These are phyloP conservation scores for Pinctada fucata DNA, from an alignment of 2,888 invertebrate species.

Conservation along the genomic window DNA sequence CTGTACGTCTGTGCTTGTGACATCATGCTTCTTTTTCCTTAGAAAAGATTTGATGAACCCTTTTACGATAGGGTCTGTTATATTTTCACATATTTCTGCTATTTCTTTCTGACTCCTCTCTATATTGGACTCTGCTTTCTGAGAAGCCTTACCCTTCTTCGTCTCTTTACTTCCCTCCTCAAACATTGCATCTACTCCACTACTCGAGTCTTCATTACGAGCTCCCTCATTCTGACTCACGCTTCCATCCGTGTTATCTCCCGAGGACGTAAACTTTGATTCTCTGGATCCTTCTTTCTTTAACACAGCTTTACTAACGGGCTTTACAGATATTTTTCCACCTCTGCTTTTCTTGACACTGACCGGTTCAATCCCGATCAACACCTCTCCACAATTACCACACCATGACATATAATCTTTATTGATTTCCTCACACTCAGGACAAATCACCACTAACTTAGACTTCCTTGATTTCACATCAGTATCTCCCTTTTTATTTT, in stretches of 20 bases:
- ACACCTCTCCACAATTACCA: slow-evolving; percentile 66
- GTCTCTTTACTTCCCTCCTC: neutral
- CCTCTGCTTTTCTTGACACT: slow-evolving; percentile 54
- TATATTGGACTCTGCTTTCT: slow-evolving; percentile 12
- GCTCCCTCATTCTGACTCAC: slow-evolving; percentile 6
- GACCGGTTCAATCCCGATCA: slow-evolving; percentile 67
- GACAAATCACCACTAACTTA: slow-evolving; percentile 60
- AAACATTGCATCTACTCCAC: neutral
- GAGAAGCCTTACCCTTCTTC: slow-evolving; percentile 25
- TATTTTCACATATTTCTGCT: slow-evolving; percentile 59
- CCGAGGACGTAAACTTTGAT: neutral
- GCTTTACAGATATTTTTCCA: slow-evolving; percentile 17
- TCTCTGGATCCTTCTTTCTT: slow-evolving; percentile 42
- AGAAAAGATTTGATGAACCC: slow-evolving; percentile 63
- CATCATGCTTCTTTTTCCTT: slow-evolving; percentile 43
- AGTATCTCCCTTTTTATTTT: slow-evolving; percentile 24
- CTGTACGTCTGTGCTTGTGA: neutral
- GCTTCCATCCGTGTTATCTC: slow-evolving; percentile 28
- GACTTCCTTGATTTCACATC: slow-evolving; percentile 40
- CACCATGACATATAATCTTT: slow-evolving; percentile 72
- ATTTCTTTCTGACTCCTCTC: slow-evolving; percentile 56
- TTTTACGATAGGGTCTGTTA: slow-evolving; percentile 62
- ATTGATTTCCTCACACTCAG: slow-evolving; percentile 66
- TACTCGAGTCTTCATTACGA: neutral
- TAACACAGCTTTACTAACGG: slow-evolving; percentile 5